These are phyloP conservation scores for Melanotaenia pygmaea DNA, from an alignment of 2,797 vertebrate genomes.

Conservation along the genomic window DNA sequence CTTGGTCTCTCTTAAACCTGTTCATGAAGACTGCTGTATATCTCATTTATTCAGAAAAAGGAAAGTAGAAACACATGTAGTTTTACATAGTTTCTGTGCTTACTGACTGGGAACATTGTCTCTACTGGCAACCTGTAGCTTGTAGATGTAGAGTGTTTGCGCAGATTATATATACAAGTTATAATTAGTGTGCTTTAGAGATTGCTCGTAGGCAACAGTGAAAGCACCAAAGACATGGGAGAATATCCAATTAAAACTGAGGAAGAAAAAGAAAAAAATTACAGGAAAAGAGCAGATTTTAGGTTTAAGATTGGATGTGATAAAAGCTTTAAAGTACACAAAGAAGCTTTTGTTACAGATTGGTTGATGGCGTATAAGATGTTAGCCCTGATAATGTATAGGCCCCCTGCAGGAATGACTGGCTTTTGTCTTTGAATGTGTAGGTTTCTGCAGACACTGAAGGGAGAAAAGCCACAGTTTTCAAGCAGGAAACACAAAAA, in stretches of 20 bases:
- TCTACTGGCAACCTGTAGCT: background rate
- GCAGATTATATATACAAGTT: slow-evolving; percentile 10
- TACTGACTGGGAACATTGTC: background rate
- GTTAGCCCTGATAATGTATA: slow-evolving; percentile 33
- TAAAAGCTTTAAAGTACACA: slow-evolving; percentile 31
- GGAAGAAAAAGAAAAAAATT: background rate
- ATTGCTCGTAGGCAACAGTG: background rate
- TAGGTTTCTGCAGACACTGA: background rate
- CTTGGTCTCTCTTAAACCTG: background rate
- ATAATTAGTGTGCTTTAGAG: background rate
- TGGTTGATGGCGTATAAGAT: slow-evolving; percentile 28
- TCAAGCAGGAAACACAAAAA: slow-evolving; percentile 9
- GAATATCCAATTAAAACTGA: slow-evolving; percentile 13
- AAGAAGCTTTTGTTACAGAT: slow-evolving; percentile 45
- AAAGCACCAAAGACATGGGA: background rate
- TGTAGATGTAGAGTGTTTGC: slow-evolving; percentile 10
- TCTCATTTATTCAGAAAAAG: background rate
- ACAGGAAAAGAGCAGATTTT: slow-evolving; percentile 15
- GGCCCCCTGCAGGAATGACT: slow-evolving; percentile 15
- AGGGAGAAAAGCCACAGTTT: slow-evolving; percentile 5
- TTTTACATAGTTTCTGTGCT: background rate
- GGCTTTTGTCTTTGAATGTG: slow-evolving; percentile 23
- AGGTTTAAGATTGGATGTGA: slow-evolving; percentile 17
- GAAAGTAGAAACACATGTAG: background rate
- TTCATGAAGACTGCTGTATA: background rate